Evolutionary conservation across 1,140 invertebrate species (phyloP), one percentile per base, ranked within the genome.

Genomic region (Drosophila parvula): DNA sequence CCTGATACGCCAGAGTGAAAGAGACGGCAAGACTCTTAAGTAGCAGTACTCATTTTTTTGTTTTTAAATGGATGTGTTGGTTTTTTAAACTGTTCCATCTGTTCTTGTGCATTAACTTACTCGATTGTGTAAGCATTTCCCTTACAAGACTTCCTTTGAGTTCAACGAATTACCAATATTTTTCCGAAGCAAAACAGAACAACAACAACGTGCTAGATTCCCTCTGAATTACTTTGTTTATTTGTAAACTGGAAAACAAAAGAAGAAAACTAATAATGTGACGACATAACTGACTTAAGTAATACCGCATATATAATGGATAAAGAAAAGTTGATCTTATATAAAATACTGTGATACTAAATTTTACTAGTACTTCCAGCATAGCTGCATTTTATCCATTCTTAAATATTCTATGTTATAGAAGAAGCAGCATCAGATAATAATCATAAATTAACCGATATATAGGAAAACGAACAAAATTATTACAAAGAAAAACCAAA

Each of bases 291-390:
- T 81, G 65, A 76, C 50, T 47, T 74, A 68, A 61, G 67, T 78
- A 77, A 68, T 50, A 56, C 65, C 40, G 64, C 59, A 60, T 68
- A 65, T 61, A 48, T 65, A 73, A 79, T 51, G 61, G 50, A 61
- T 77, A 62, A 70, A 76, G 63, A 56, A 90, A 86, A 89, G 88
- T 91, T 90, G 75, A 91, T 85, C 90, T 91, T 91, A 92, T 80
- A 91, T 88, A 91, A 91, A 91, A 92, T 91, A 92, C 91, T 92
- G 91, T 92, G 91, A 92, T 92, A 92, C 90, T 91, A 92, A 91
- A 91, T 91, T 92, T 92, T 91, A 92, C 91, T 92, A 92, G 91
- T 91, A 91, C 89, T 92, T 91, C 91, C 91, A 92, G 91, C 91
- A 92, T 90, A 92, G 91, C 91, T 92, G 91, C 90, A 91, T 91